Base-by-base conservation (phyloP, 2,113 vertebrate genomes). In the Mionectes macconnelli region DNA sequence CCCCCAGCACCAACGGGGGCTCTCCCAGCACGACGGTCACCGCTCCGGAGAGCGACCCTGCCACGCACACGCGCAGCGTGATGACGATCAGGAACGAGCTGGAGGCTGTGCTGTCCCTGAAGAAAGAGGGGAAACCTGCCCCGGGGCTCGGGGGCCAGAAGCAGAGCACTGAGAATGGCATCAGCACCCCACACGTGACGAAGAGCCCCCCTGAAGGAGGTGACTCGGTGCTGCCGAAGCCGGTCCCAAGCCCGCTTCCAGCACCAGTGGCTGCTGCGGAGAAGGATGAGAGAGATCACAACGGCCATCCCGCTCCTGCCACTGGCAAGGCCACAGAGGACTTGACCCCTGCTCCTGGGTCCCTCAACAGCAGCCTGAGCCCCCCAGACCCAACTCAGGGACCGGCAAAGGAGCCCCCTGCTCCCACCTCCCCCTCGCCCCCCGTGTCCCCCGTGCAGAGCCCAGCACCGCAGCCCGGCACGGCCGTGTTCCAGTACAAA, bases 31-130 rank as follows among this genome's bases (percentile, higher is more conserved):
- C 21, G 1, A 33, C 2, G 6, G 78, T 95, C 2, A 75, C 95
- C 0, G 7, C 91, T 40, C 82, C 47, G 0, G 97, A 96, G 52
- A 94, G 95, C 35, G 30, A 1, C 44, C 18, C 90, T 5, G 17
- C 67, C 16, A 33, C 20, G 0, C 94, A 95, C 35, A n/a, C 89
- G 73, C 81, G 49, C 90, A 98, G 95, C 0, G 98, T 98, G 80
- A 87, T 81, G 93, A 97, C 95, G 3, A 97, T 98, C 94, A 96
- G 96, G 75, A 96, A 80, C 0, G 97, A 98, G 93, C 94, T 98
- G 88, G 98, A 98, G 91, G 98, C 98, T 35, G 85, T 97, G 44
- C 87, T 98, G 39, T 90, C 97, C 14, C 82, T 94, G 40, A 92
- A 96, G 17, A 98, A 98, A 84, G 97, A 98, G 13, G 80, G 93